Percentiles rank a stretch among this genome's conserved stretches.
Conservation (phyloP, 2,888 invertebrate genomes). For the Monoplex corrugatus region DNA sequence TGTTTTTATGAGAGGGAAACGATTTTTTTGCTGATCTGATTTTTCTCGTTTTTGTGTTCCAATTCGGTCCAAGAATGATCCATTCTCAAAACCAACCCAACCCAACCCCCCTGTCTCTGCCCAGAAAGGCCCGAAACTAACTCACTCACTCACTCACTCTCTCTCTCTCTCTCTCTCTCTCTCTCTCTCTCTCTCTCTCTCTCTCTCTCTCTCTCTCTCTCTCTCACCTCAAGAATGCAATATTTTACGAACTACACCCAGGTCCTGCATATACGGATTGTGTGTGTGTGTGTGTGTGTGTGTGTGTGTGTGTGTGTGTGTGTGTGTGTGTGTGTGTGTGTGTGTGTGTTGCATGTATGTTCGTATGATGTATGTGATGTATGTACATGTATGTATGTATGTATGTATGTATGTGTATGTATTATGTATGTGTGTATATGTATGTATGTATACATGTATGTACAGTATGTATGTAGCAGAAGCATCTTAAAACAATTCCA, state of each 20-base stretch:
- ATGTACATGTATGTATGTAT: neutral
- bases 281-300: too few species aligned
- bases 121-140: neutral
- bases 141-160: neutral
- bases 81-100: too few species aligned
- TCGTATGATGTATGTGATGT: neutral
- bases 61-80: too few species aligned
- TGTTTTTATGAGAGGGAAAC: too few species aligned
- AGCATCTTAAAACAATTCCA: too few species aligned
- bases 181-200: constrained; percentile 4
- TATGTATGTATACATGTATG: neutral
- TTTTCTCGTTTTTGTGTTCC: too few species aligned
- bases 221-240: neutral
- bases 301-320: too few species aligned
- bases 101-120: neutral
- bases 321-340: too few species aligned
- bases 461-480: neutral
- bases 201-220: neutral
- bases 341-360: too few species aligned
- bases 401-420: neutral
- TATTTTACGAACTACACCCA: too few species aligned
- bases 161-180: neutral
- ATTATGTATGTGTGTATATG: neutral
- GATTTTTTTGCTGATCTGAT: too few species aligned
- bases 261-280: too few species aligned